Evolutionary conservation across 2,888 invertebrate species (phyloP), one percentile per base, ranked within the genome.

Genomic region (Eulithis testata): DNA sequence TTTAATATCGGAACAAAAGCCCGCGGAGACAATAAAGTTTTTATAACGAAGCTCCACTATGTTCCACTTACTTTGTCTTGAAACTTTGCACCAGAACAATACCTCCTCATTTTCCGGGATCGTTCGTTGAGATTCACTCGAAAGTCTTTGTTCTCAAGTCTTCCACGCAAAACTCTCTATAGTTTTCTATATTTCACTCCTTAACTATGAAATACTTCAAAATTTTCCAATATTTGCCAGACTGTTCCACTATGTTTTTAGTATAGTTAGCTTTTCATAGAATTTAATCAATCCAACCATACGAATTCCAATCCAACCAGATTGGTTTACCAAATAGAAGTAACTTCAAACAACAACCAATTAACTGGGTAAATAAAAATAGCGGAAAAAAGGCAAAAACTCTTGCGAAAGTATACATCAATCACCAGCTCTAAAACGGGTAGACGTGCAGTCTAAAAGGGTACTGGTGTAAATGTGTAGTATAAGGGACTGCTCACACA

Each of bases 51-150:
- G 54, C 61, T 57, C 50, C 64, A 53, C 62, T 51, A 66, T 65
- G 60, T 59, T 58, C 56, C 44, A 63, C 61, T 66, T 67, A 68
- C 66, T 66, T 73, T 66, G 67, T 71, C 71, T 61, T 65, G 58
- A 55, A 69, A 71, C 68, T 73, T 72, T 65, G 59, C 69, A 63
- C 56, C 57, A 59, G 70, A 71, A 71, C 73, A 73, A 70, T 70
- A 65, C 64, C 60, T 49, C 64, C 57, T 65, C 65, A 62, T 69
- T 69, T 60, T 65, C 65, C 60, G 56, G 58, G 64, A 68, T 65
- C 59, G 53, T 47, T 64, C 21, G 53, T 63, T 11, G 51, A 60
- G 60, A 60, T 60, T 56, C 31, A 45, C 59, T 59, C 43, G 27
- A 37, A 47, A 49, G 59, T 67, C 66, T 69, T 70, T 69, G 67